phyloP scores from a whole-genome alignment of 2,797 vertebrate species.

The Okamejei kenojei region DNA sequence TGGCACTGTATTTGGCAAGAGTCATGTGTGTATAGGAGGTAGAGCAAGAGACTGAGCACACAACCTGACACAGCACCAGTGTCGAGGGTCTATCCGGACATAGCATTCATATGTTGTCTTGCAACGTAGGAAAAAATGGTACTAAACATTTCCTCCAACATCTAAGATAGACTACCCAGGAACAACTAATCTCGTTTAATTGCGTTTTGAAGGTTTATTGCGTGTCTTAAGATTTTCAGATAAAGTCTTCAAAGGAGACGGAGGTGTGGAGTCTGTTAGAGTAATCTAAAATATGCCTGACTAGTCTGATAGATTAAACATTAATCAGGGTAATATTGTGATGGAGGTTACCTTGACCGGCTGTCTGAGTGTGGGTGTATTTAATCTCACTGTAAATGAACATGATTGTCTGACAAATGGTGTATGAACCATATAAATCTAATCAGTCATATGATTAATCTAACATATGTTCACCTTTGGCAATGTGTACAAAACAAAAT shows the following conservation, averaged over 20 bases:
- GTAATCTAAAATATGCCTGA: not conserved
- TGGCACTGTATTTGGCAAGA: no score
- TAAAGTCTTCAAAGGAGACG: not conserved
- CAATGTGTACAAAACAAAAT: not conserved
- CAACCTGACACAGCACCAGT: no score
- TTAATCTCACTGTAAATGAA: not conserved
- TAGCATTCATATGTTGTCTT: not conserved
- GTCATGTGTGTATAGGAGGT: no score
- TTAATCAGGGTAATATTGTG: not conserved
- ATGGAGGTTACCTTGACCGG: not conserved
- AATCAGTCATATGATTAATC: not conserved
- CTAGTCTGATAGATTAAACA: not conserved
- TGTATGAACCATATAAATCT: not conserved
- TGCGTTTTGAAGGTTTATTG: not conserved
- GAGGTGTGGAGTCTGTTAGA: not conserved
- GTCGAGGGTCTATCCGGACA: not conserved
- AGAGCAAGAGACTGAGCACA: no score
- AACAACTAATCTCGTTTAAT: not conserved
- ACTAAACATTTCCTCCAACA: not conserved
- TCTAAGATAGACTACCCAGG: not conserved
- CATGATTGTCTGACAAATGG: not conserved
- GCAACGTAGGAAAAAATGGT: not conserved
- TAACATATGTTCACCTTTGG: not conserved
- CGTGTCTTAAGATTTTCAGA: not conserved
- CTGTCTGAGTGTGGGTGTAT: not conserved